These are phyloP conservation scores for Lethocerus indicus DNA, from an alignment of 1,140 invertebrate species.

Conservation along the genomic window DNA sequence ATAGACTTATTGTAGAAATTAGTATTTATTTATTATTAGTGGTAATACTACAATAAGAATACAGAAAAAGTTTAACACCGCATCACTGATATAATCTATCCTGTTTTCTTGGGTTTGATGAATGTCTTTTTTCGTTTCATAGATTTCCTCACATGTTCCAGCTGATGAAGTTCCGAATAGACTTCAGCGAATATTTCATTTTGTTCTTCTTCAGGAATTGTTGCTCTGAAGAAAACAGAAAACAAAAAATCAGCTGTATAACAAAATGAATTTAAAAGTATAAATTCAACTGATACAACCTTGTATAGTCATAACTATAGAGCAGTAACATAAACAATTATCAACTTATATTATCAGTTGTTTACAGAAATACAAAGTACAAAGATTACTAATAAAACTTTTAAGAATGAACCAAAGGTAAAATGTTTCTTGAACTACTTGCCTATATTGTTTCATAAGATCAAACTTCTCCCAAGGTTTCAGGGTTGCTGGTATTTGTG, in stretches of 20 bases:
- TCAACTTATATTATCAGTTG: not conserved
- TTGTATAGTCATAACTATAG: not conserved
- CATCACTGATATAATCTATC: conserved; percentile 26
- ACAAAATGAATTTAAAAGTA: conserved; percentile 1
- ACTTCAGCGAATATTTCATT: conserved; percentile 69
- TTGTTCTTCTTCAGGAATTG: conserved; percentile 77
- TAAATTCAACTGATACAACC: not conserved
- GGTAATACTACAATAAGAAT: too few relatives aligned
- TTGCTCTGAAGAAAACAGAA: conserved; percentile 32
- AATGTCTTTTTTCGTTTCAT: conserved; percentile 47
- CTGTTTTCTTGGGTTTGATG: conserved; percentile 39
- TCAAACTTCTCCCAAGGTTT: conserved; percentile 84
- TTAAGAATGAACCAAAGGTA: conserved; percentile 1
- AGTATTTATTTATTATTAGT: too few relatives aligned
- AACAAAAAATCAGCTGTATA: not conserved
- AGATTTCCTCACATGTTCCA: conserved; percentile 46
- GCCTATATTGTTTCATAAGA: conserved; percentile 85
- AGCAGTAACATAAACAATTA: not conserved
- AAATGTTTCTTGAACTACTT: too few relatives aligned
- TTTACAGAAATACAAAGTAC: not conserved
- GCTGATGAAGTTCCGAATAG: conserved; percentile 47
- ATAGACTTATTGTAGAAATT: too few relatives aligned
- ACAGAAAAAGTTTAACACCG: too few relatives aligned
- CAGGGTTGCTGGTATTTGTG: conserved; percentile 33
- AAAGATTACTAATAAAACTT: not conserved